phyloP scores from a whole-genome alignment of 2,113 vertebrate species.

The Speoplatyrhinus poulsoni region DNA sequence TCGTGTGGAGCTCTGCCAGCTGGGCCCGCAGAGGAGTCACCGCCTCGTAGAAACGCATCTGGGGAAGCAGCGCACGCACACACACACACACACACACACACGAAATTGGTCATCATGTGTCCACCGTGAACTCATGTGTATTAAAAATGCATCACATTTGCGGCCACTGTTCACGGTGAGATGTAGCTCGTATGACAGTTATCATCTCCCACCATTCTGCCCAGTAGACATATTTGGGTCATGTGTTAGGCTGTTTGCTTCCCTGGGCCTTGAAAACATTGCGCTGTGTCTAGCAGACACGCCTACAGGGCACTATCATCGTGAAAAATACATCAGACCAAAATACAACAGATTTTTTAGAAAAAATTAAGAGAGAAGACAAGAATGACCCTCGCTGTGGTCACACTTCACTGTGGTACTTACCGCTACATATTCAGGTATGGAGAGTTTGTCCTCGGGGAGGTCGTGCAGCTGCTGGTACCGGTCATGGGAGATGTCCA shows the following conservation, averaged over 20 bases:
- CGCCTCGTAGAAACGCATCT: slow-evolving; percentile 89
- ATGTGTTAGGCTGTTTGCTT: no score
- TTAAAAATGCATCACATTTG: background rate
- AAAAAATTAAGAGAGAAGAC: no score
- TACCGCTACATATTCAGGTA: slow-evolving; percentile 93
- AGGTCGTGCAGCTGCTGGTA: slow-evolving; percentile 83
- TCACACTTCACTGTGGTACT: slow-evolving; percentile 40
- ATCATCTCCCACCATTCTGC: no score
- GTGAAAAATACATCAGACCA: no score
- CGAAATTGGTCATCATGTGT: background rate
- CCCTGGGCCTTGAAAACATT: no score
- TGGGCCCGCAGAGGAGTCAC: slow-evolving; percentile 83
- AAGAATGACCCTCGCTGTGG: no score
- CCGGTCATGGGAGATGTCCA: slow-evolving; percentile 86
- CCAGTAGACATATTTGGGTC: no score
- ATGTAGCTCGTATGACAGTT: no score
- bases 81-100: background rate
- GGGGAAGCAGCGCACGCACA: slow-evolving; percentile 6
- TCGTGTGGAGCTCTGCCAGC: slow-evolving; percentile 79
- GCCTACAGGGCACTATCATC: no score
- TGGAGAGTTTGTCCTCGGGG: slow-evolving; percentile 89
- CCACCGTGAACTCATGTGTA: background rate
- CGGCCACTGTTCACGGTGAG: no score
- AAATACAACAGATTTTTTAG: no score
- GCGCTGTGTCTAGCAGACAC: no score